A percentile compares a stretch with the other conserved stretches of the same genome.
Evolutionary conservation across 2,113 vertebrate genomes (phyloP).

Genomic region (Girardinichthys multiradiatus): DNA sequence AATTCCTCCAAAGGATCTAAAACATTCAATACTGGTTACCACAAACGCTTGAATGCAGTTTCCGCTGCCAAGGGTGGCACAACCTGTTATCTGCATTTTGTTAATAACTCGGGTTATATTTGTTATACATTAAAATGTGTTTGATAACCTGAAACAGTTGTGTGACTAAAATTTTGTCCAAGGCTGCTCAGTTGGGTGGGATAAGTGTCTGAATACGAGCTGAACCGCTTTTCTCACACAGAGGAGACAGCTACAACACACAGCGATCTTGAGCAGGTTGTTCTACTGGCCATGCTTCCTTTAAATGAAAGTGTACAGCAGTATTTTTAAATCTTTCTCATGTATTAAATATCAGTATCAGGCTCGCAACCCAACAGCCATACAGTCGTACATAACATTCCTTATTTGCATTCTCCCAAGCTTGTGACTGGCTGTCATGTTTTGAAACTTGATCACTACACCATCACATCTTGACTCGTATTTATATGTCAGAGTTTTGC

Average conservation of each 20-base stretch:
- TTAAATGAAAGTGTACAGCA: slow-evolving; percentile 22
- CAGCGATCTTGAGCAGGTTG: background rate
- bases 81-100: too few relatives aligned
- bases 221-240: background rate
- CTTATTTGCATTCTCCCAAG: background rate
- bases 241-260: background rate
- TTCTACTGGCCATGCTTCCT: too few relatives aligned
- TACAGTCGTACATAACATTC: background rate
- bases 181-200: background rate
- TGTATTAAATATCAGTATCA: slow-evolving; percentile 32
- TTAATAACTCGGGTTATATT: too few relatives aligned
- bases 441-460: slow-evolving; percentile 65
- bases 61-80: too few relatives aligned
- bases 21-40: too few relatives aligned
- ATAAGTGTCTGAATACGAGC: background rate
- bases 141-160: too few relatives aligned
- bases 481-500: slow-evolving; percentile 46
- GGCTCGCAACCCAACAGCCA: background rate
- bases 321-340: slow-evolving; percentile 17
- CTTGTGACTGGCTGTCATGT: slow-evolving; percentile 57
- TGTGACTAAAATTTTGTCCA: too few relatives aligned
- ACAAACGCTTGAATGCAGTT: too few relatives aligned
- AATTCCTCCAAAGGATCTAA: too few relatives aligned
- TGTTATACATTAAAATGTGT: too few relatives aligned
- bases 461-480: slow-evolving; percentile 33